Base-by-base conservation (phyloP, 2,113 vertebrate genomes). In the Perccottus glenii region DNA sequence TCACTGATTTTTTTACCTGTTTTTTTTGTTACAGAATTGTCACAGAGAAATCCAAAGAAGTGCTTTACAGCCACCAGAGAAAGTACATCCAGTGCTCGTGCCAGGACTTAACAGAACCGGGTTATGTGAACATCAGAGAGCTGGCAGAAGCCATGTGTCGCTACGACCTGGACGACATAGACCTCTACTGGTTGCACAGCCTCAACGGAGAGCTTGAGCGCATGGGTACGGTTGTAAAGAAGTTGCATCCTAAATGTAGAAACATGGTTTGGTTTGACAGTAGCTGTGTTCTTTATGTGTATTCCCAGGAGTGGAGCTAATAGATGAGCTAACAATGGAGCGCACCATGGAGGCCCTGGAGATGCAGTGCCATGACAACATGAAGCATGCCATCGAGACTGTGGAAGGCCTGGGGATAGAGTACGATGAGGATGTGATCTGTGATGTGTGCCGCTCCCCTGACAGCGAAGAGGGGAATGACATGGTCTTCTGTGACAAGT, bases 401-500 rank as follows among this genome's bases (percentile, higher is more conserved):
- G 96, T 97, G 63, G 98, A 99, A 68, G 98, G 98, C 0, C 70
- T 99, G 87, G 98, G 98, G 11, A 99, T 99, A 2, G 98, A 99
- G 51, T 99, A 99, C 4, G 98, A 99, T 52, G 98, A 99, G 88
- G 96, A 99, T 0, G 98, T 99, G 55, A 96, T 99, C 83, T 99
- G 98, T 74, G 98, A 99, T n/a, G 97, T 99, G 70, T 99, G 98
- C 81, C 94, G 94, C 50, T 99, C 98, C 50, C 98, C 98, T 0
- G 96, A 99, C 90, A 98, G 97, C 12, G 98, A 99, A 69, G 96
- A 99, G 72, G 98, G 96, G 3, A 99, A 99, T 64, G 98, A 99
- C 86, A 99, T 99, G 98, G 98, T 99, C 61, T 99, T 99, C 88
- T 99, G 98, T 85, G 98, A 99, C 90, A 96, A 97, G 87, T 99